These are phyloP conservation scores for Abramis brama DNA, from an alignment of 2,113 vertebrate species.

Conservation along the genomic window DNA sequence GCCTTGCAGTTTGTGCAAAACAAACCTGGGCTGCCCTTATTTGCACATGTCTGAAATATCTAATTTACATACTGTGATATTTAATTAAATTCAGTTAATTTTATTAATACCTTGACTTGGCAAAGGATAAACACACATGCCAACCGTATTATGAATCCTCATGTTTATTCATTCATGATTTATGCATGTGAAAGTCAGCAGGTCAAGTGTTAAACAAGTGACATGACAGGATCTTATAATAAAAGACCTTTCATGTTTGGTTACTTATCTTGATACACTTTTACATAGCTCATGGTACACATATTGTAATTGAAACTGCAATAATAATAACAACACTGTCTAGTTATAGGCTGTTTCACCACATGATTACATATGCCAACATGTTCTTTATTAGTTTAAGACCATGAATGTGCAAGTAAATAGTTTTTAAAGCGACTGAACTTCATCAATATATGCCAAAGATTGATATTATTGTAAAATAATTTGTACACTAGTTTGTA, in stretches of 20 bases:
- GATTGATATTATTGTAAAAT: neutral
- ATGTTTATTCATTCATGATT: constrained; percentile 31
- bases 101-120: constrained; percentile 9
- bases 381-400: neutral
- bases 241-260: neutral
- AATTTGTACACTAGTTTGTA: neutral
- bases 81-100: constrained; percentile 35
- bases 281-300: neutral
- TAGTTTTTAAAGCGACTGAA: neutral
- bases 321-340: neutral
- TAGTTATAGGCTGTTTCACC: neutral
- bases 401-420: neutral
- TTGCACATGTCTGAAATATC: neutral
- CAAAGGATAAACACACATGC: constrained; percentile 27
- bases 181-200: constrained; percentile 21
- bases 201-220: constrained; percentile 30
- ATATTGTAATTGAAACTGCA: neutral
- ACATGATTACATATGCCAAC: neutral
- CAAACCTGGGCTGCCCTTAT: neutral
- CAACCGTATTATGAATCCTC: constrained; percentile 2
- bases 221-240: constrained; percentile 9
- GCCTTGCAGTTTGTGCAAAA: neutral
- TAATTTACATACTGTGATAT: neutral
- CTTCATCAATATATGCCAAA: neutral
- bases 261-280: neutral